Evolutionary conservation across 1,140 invertebrate genomes (phyloP).

Genomic region (Drosophila prosaltans): DNA sequence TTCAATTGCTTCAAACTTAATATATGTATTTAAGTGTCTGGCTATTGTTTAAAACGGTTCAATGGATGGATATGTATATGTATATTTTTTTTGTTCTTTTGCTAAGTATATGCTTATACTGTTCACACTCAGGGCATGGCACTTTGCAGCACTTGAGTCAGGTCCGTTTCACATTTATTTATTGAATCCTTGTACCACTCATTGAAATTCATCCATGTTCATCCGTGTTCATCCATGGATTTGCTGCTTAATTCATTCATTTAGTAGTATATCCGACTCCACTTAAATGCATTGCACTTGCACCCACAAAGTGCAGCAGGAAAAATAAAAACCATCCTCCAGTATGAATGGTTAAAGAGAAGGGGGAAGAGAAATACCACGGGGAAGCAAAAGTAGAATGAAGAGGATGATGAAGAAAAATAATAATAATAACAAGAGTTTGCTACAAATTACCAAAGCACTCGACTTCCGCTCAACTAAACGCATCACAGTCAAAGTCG

Average conservation of each 20-base stretch:
- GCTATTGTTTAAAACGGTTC: too few relatives aligned
- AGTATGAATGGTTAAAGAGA: too few relatives aligned
- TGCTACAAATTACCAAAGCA: constrained; percentile 75
- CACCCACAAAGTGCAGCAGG: constrained; percentile 28
- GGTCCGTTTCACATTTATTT: constrained; percentile 2
- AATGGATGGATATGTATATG: too few relatives aligned
- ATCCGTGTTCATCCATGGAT: constrained; percentile 39
- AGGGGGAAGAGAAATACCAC: neutral
- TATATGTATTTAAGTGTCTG: too few relatives aligned
- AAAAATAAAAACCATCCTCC: neutral
- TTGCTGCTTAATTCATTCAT: constrained; percentile 56
- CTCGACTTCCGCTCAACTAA: constrained; percentile 76
- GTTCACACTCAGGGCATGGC: too few relatives aligned
- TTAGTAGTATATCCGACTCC: constrained; percentile 49
- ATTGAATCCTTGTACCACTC: constrained; percentile 12
- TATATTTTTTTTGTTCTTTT: too few relatives aligned
- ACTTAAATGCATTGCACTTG: constrained; percentile 21
- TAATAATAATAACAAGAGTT: constrained; percentile 37
- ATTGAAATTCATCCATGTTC: constrained; percentile 18
- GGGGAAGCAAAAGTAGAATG: neutral
- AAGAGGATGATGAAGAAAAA: constrained; percentile 18
- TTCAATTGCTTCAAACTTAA: too few relatives aligned
- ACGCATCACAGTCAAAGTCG: constrained; percentile 62
- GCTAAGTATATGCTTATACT: too few relatives aligned
- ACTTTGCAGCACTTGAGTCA: too few relatives aligned